Percentiles rank a stretch among this genome's conserved stretches.
These are phyloP conservation scores for Dasypus novemcinctus DNA, from an alignment of 2,113 vertebrate genomes.

Conservation along the genomic window DNA sequence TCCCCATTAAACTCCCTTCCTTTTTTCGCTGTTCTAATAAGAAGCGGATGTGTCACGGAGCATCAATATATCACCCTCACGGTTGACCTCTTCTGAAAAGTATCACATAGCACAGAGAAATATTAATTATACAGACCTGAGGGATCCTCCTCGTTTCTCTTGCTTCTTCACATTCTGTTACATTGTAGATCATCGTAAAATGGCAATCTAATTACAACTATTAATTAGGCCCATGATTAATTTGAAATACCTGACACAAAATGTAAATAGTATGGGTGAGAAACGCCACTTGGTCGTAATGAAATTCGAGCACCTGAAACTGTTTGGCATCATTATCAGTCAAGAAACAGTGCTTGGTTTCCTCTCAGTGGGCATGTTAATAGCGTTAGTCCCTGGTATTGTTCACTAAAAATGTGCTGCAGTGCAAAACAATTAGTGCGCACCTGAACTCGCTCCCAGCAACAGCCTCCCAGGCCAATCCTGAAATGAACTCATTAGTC, in stretches of 20 bases:
- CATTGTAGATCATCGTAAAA: constrained; percentile 27
- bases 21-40: background rate
- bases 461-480: background rate
- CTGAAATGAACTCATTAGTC: background rate
- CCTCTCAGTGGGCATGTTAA: constrained; percentile 25
- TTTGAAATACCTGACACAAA: constrained; percentile 64
- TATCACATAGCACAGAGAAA: background rate
- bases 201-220: constrained; percentile 64
- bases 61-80: background rate
- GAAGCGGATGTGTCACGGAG: background rate
- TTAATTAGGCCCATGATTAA: constrained; percentile 74
- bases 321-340: constrained; percentile 48
- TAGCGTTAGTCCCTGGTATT: background rate
- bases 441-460: background rate
- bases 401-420: constrained; percentile 22
- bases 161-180: background rate
- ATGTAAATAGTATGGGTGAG: background rate
- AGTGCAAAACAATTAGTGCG: background rate
- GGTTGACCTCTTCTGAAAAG: background rate
- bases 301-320: constrained; percentile 71
- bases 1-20: background rate
- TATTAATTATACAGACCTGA: background rate
- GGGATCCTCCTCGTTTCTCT: background rate
- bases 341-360: constrained; percentile 37
- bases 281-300: constrained; percentile 55